Base-by-base conservation (phyloP, 2,888 invertebrate genomes). In the Brenthis hecate region DNA sequence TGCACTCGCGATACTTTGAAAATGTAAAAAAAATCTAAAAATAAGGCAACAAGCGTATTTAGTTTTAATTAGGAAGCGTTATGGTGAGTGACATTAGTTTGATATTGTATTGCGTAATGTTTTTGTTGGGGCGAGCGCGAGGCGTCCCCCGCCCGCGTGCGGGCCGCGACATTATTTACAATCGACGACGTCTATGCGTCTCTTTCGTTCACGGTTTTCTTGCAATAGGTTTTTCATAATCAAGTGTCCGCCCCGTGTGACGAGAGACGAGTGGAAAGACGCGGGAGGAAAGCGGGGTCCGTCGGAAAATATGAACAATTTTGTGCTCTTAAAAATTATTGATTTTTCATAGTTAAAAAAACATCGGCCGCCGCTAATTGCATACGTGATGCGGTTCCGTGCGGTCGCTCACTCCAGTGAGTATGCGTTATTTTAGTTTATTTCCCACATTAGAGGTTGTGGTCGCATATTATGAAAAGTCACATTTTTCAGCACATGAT, bases 311-410 rank as follows among this genome's bases (percentile, higher is more conserved):
- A 92, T 90, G 89, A 90, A 89, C 89, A 91, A 86, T 84, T 82
- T 85, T 81, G 87, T 86, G 82, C 87, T 87, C 86, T 86, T 88
- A 90, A 91, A 92, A 91, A 87, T 87, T 92, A 93, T 92, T 92
- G 92, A 92, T 92, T 91, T 91, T 92, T 82, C 87, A 86, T 87
- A 87, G 89, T 85, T 84, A 89, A 88, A 90, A 88, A 89, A 89
- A 85, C 84, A 85, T 77, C 77, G 77, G 76, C 72, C 78, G 77
- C 75, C 75, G 78, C 81, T 88, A 88, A 88, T 89, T 88, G 89
- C 85, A 88, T 85, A 84, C 81, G 87, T 84, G 85, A 84, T 85
- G 85, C 80, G 80, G 76, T 73, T 78, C 75, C 80, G 79, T 72
- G 75, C 80, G 82, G 82, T 76, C 80, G 80, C 78, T 76, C 76